These are phyloP conservation scores for Eupeodes corollae DNA, from an alignment of 1,140 invertebrate species.

Conservation along the genomic window DNA sequence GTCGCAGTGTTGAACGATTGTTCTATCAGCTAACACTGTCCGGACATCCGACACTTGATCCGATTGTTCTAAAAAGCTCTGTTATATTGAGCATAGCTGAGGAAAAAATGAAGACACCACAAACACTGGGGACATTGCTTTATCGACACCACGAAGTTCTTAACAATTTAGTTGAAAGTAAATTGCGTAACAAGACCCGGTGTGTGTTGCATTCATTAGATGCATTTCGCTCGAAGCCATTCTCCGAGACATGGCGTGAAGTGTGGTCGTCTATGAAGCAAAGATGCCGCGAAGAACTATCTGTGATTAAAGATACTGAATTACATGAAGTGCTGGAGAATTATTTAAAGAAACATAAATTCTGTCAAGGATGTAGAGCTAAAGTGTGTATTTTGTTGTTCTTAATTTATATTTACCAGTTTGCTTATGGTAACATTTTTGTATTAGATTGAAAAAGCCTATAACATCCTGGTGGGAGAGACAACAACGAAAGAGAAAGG, in stretches of 20 bases:
- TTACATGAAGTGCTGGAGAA: constrained; percentile 74
- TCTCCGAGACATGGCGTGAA: constrained; percentile 59
- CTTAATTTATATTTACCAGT: neutral
- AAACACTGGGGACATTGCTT: constrained; percentile 67
- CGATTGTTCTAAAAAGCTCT: constrained; percentile 56
- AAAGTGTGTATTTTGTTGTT: constrained; percentile 48
- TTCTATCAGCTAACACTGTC: constrained; percentile 72
- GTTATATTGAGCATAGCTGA: constrained; percentile 64
- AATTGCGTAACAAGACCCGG: constrained; percentile 75
- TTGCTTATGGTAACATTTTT: constrained; percentile 1
- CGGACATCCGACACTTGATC: constrained; percentile 72
- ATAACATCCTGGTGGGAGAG: constrained; percentile 75
- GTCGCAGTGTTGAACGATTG: constrained; percentile 75
- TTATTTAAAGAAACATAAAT: constrained; percentile 84
- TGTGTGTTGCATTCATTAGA: constrained; percentile 81
- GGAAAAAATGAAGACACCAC: constrained; percentile 63
- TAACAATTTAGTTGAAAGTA: constrained; percentile 65
- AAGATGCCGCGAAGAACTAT: constrained; percentile 72
- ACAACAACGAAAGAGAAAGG: constrained; percentile 77
- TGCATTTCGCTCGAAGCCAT: constrained; percentile 63
- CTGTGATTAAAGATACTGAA: constrained; percentile 70
- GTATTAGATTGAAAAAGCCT: constrained; percentile 58
- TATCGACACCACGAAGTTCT: constrained; percentile 72
- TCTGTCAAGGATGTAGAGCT: constrained; percentile 82
- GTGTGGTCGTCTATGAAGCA: constrained; percentile 81